Base-by-base conservation (phyloP, 2,888 invertebrate genomes). In the Phalera bucephala region DNA sequence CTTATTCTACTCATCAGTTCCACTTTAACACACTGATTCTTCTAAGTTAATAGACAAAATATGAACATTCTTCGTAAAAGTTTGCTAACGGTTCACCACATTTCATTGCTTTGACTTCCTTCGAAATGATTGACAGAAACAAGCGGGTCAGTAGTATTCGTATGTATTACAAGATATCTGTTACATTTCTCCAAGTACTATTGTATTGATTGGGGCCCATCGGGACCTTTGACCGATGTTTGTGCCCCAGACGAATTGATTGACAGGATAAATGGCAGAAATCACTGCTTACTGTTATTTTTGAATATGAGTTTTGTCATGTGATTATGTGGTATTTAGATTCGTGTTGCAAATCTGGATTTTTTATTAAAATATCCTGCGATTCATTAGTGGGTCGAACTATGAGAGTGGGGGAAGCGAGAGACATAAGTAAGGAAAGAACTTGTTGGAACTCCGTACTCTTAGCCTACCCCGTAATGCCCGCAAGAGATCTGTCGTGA, bases 71-170 rank as follows among this genome's bases (percentile, higher is more conserved):
- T 46, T 52, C 45, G 45, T 46, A 47, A 39, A 40, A 43, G 28
- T 41, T 27, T 15, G 36, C 36, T 62, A 55, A 62, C 56, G 50
- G 56, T 11, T 36, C 31, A 55, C 50, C 31, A 55, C 50, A 58
- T 49, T 59, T 31, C 41, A 40, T 44, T 43, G 36, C 32, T 25
- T 23, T 41, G 31, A 37, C 34, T 40, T 45, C 46, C 38, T 52
- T 31, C 42, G 33, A 34, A 40, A 47, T 72, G 74, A 77, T 69
- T 78, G 79, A 77, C 72, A 56, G 55, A 54, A 67, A 73, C 74
- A 72, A 65, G 60, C 52, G 40, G 68, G 67, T 66, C 59, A 68
- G 56, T 61, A 54, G 65, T 69, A 59, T 64, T 63, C 45, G 43
- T 60, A 41, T 55, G 56, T 51, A 45, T 53, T 52, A 62, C 53